Base-by-base conservation (phyloP, 2,113 vertebrate species). In the Athene cunicularia region DNA sequence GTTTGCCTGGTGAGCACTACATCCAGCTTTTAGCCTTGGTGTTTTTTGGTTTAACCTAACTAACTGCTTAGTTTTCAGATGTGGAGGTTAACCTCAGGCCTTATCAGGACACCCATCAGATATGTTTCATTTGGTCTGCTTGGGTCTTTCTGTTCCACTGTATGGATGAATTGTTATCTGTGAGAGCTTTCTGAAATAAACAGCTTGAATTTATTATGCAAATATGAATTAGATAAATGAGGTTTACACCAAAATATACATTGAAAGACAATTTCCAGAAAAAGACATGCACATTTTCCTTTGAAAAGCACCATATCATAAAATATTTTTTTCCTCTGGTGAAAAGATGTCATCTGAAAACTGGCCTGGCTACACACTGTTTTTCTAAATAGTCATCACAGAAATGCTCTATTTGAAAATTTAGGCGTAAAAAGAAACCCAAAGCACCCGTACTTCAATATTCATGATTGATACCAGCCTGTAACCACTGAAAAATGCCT, bases 161-260 rank as follows among this genome's bases (percentile, higher is more conserved):
- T 43, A 30, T 32, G 39, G 49, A n/a, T 50, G 33, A 73, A 18
- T 15, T 0, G 0, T 4, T 72, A 47, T 33, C 43, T 70, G 35
- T 2, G 14, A 83, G 30, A 86, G 45, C 19, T 73, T 73, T 91
- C 60, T 12, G n/a, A 73, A 95, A 62, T 58, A 77, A 76, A 39
- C 21, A 53, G 39, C 35, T 93, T 89, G 49, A 86, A 86, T 83
- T 76, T 66, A 27, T 77, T 60, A 55, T 22, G 14, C 56, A 72
- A 67, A 85, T 81, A 81, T 22, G 4, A 59, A 26, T 74, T 47
- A 82, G 10, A 45, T 47, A 76, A 86, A 82, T 8, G 21, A 49
- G 8, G 6, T 81, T 86, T 67, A 52, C 18, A 58, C 12, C 23
- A 72, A 85, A 88, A 60, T 75, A 75, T 11, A 11, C 45, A 47